A percentile compares a stretch with the other conserved stretches of the same genome.
Evolutionary conservation across 2,888 invertebrate genomes (phyloP).

Genomic region (Phaedon cochleariae): DNA sequence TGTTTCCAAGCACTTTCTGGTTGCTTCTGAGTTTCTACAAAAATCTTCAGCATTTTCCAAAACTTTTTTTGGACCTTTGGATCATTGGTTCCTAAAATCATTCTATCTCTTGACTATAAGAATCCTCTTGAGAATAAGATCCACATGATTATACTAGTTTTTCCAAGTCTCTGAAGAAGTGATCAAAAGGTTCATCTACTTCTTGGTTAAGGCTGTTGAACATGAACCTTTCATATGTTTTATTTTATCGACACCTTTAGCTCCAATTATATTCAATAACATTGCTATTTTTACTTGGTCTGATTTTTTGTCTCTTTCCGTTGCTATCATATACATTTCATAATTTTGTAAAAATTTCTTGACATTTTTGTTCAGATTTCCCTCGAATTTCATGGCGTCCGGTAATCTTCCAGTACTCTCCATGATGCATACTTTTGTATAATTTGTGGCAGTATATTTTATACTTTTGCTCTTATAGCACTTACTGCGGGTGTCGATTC

Average conservation of each 20-base stretch:
- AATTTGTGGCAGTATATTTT: too few species aligned
- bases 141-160: conserved; percentile 21
- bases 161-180: conserved; percentile 18
- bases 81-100: conserved; percentile 17
- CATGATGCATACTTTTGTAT: too few species aligned
- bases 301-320: conserved; percentile 15
- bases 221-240: conserved; percentile 19
- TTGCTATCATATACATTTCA: conserved; percentile 7
- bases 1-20: conserved; percentile 13
- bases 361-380: conserved; percentile 5
- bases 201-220: conserved; percentile 14
- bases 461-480: too few species aligned
- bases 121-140: conserved; percentile 18
- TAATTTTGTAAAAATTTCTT: conserved; percentile 11
- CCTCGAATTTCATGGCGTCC: background rate
- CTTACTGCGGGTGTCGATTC: too few species aligned
- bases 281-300: conserved; percentile 16
- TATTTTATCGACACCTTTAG: conserved; percentile 11
- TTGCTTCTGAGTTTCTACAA: conserved; percentile 19
- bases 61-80: conserved; percentile 4
- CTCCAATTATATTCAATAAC: conserved; percentile 14
- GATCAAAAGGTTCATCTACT: conserved; percentile 9
- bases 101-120: conserved; percentile 20
- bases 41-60: too few species aligned
- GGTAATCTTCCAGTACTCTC: conserved; percentile 7